phyloP scores from a whole-genome alignment of 2,888 invertebrate species.

The Cryptocheilus praepositus region DNA sequence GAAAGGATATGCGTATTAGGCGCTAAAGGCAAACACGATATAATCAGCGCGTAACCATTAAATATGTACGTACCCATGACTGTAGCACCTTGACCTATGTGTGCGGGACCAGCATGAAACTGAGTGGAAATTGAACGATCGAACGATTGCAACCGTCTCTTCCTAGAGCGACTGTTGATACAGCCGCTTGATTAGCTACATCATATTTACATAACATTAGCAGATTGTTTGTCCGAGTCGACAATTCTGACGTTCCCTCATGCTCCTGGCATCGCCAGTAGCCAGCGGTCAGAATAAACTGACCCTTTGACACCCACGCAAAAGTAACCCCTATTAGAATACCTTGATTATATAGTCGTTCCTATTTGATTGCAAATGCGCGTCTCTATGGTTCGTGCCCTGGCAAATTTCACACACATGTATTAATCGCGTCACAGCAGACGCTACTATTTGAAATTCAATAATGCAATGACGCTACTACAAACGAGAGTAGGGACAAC shows the following conservation, averaged over 20 bases:
- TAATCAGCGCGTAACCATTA: slow-evolving; percentile 72
- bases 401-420: no score
- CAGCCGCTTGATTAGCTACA: slow-evolving; percentile 73
- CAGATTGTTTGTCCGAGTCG: slow-evolving; percentile 70
- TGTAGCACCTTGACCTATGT: slow-evolving; percentile 52
- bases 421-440: no score
- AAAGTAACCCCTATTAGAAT: no score
- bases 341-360: no score
- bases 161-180: slow-evolving; percentile 62
- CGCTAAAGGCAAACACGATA: slow-evolving; percentile 69
- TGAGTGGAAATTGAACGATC: slow-evolving; percentile 68
- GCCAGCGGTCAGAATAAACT: not conserved
- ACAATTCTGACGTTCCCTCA: slow-evolving; percentile 58
- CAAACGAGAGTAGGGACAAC: no score
- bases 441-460: no score
- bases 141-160: slow-evolving; percentile 27
- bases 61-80: slow-evolving; percentile 66
- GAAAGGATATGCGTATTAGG: slow-evolving; percentile 48
- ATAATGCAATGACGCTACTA: no score
- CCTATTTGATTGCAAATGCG: no score
- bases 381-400: no score
- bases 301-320: not conserved
- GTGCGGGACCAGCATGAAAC: slow-evolving; percentile 58
- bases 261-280: not conserved
- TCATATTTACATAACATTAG: slow-evolving; percentile 74